Base-by-base conservation (phyloP, 2,888 invertebrate genomes). In the Pilophorus perplexus region DNA sequence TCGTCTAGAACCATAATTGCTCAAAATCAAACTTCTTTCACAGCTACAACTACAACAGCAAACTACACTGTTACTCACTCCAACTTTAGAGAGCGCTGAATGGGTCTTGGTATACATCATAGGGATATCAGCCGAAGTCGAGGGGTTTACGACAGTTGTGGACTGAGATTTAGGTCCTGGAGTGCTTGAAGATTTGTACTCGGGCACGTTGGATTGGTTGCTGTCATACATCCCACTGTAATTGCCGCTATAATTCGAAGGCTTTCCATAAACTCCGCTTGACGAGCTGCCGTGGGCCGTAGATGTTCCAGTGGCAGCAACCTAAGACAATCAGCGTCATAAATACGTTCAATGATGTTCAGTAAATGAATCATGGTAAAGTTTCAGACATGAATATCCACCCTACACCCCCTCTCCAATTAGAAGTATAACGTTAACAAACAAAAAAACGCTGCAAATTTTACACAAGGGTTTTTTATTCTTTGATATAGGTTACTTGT, bases 51-150 rank as follows among this genome's bases (percentile, higher is more conserved):
- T n/a, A n/a, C n/a, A n/a, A n/a, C n/a, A n/a, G n/a, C n/a, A n/a
- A n/a, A n/a, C n/a, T n/a, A n/a, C n/a, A n/a, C n/a, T n/a, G 12
- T 33, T 33, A 33, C 33, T 33, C 12, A 33, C 33, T 33, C 90
- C 90, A 77, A 93, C 91, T 83, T 93, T 93, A 76, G 88, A 89
- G 77, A 93, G 85, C 75, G 92, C 87, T 72, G 89, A 88, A 78
- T 93, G 93, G 71, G 86, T 83, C 78, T 93, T 93, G 75, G 88
- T 87, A 78, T 93, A 94, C 85, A 93, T 90, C 12, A 69, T 69
- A 18, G 68, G 55, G 42, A 69, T 55, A 28, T 69, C 69, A 10
- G 69, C 64, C 2, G 67, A 62, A 1, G 69, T 67, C 2, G 69
- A 64, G 12, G 69, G 69, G 37, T 69, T 69, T 5, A 59, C 67